Evolutionary conservation across 2,888 invertebrate genomes (phyloP), one percentile per base, ranked within the genome.

Genomic region (Scaptomyza polygonia): DNA sequence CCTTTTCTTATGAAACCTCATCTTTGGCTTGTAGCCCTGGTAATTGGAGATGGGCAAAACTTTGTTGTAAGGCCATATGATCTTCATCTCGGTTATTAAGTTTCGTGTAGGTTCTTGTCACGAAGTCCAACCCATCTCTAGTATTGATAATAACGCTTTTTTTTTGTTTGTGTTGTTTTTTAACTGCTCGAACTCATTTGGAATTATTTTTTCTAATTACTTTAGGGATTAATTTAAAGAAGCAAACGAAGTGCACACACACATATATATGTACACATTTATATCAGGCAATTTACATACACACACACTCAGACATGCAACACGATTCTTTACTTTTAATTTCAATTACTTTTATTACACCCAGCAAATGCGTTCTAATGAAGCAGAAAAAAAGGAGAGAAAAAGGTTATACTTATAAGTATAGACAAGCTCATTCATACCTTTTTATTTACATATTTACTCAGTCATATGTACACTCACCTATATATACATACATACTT

Each of bases 251-350:
- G 70, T 74, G 62, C 68, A 66, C 70, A 74, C 53, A 77, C 52
- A 86, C 65, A 64, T 51, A 52, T 36, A 61, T 55, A 72, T 21
- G 12, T 21, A 66, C 49, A 51, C 49, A 65, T 44, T 49, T 39
- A 66, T 12, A 57, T 42, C 30, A 21, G 34, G 48, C 49, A 54
- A 83, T 82, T 76, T 67, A 70, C 69, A 82, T 67, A 63, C 30
- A 48, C 14, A 67, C 18, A 42, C 18, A 64, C 18, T 65, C 14
- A 49, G 65, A 57, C 62, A 71, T 77, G 85, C 84, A 84, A 85
- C 85, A 88, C 84, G 77, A 85, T 88, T 88, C 86, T 87, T 88
- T 77, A 83, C 88, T 89, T 88, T 89, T 87, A 87, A 88, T 89
- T 89, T 89, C 88, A 88, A 88, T 88, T 88, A 89, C 80, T 76